Evolutionary conservation across 2,888 invertebrate genomes (phyloP).

Genomic region (Gerris lacustris): DNA sequence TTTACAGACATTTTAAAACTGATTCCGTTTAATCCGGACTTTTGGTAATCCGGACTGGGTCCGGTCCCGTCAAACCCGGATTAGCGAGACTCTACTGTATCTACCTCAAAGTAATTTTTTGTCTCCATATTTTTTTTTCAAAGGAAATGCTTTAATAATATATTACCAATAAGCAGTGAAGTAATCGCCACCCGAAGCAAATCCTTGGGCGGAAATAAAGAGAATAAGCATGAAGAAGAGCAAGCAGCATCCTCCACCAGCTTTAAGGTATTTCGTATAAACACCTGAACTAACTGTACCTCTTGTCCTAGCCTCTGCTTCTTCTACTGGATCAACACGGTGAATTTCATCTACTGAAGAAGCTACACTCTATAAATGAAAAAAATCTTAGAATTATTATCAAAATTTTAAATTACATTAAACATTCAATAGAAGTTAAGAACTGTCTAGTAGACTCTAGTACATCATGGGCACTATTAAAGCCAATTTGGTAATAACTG

Average conservation of each 20-base stretch:
- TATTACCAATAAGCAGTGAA: slow-evolving; percentile 60
- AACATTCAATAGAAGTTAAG: no score
- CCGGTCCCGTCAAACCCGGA: no score
- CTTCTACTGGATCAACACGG: slow-evolving; percentile 23
- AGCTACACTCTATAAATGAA: slow-evolving; percentile 28
- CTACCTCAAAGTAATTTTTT: no score
- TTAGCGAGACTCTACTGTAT: no score
- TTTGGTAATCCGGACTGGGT: no score
- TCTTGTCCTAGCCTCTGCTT: slow-evolving; percentile 47
- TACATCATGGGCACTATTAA: no score
- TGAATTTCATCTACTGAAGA: slow-evolving; percentile 29
- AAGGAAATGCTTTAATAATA: background rate
- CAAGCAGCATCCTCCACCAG: slow-evolving; percentile 54
- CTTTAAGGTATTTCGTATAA: slow-evolving; percentile 56
- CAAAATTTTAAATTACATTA: background rate
- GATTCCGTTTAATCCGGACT: no score
- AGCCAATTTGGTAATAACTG: no score
- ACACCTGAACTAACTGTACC: slow-evolving; percentile 50
- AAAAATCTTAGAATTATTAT: background rate
- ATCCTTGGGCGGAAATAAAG: slow-evolving; percentile 47
- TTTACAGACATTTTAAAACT: no score
- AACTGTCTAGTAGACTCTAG: no score
- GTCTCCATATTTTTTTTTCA: no score
- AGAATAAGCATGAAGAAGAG: slow-evolving; percentile 48
- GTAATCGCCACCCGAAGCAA: slow-evolving; percentile 54